Conservation (phyloP, 2,797 vertebrate species). For the Helarctos malayanus region DNA sequence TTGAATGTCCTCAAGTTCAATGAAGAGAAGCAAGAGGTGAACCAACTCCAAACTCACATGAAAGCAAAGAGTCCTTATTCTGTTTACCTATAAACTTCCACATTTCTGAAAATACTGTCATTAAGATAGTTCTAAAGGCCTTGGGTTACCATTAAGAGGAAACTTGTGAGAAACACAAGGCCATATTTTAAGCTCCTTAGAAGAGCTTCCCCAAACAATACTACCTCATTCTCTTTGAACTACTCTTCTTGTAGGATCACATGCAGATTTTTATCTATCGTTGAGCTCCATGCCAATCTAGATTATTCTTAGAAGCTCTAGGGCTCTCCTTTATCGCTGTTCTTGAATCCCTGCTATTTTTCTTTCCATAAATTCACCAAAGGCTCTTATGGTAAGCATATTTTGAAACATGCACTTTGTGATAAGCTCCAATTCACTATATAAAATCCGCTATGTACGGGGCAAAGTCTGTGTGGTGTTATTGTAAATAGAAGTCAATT, state of each 20-base stretch:
- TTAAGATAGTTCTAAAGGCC: neutral
- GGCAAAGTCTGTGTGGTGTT: neutral
- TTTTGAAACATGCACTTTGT: neutral
- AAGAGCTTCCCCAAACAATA: neutral
- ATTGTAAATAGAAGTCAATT: slow-evolving; percentile 40
- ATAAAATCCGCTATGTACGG: neutral
- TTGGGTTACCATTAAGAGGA: neutral
- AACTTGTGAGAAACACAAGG: neutral
- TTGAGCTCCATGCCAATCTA: neutral
- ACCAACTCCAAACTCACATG: neutral
- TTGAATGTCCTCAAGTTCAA: slow-evolving; percentile 40
- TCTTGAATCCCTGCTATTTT: neutral
- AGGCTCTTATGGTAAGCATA: neutral
- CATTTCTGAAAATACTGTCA: neutral
- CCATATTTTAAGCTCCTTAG: neutral
- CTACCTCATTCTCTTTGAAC: neutral
- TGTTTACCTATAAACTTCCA: neutral
- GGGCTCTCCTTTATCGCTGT: neutral
- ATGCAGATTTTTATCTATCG: neutral
- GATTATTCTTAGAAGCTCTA: neutral
- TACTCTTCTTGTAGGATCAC: neutral
- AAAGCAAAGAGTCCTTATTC: neutral
- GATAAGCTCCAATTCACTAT: neutral
- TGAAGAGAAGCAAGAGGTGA: neutral
- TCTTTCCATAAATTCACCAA: neutral